These are phyloP conservation scores for Venturia canescens DNA, from an alignment of 1,140 invertebrate species.

Conservation along the genomic window DNA sequence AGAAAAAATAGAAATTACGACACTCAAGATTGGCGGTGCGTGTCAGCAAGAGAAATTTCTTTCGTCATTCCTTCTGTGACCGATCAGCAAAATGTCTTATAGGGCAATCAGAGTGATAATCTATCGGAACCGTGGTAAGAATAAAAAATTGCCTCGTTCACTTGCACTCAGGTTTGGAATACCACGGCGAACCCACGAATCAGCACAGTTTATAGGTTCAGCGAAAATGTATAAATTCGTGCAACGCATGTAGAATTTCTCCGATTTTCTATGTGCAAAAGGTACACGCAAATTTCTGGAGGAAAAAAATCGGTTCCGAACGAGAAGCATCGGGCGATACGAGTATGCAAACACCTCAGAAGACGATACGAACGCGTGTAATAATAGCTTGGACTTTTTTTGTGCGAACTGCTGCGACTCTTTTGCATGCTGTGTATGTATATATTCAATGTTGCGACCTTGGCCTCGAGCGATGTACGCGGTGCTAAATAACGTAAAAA, in stretches of 20 bases:
- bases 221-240: neutral
- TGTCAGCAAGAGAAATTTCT: too few species aligned
- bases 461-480: conserved; percentile 40
- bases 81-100: too few species aligned
- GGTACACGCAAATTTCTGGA: conserved; percentile 26
- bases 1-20: too few species aligned
- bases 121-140: too few species aligned
- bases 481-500: conserved; percentile 47
- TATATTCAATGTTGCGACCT: conserved; percentile 26
- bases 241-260: neutral
- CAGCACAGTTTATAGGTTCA: neutral
- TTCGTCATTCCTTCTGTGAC: too few species aligned
- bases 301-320: conserved; percentile 4
- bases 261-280: neutral
- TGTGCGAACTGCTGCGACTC: conserved; percentile 22
- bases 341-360: neutral
- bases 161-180: too few species aligned
- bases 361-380: conserved; percentile 28
- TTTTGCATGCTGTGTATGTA: neutral
- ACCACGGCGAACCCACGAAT: neutral
- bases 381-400: conserved; percentile 36
- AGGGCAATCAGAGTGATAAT: too few species aligned
- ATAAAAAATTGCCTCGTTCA: too few species aligned
- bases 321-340: neutral
- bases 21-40: too few species aligned